Percentiles rank a stretch among this genome's conserved stretches.
These are phyloP conservation scores for Melieria omissa DNA, from an alignment of 2,888 invertebrate genomes.

Conservation along the genomic window DNA sequence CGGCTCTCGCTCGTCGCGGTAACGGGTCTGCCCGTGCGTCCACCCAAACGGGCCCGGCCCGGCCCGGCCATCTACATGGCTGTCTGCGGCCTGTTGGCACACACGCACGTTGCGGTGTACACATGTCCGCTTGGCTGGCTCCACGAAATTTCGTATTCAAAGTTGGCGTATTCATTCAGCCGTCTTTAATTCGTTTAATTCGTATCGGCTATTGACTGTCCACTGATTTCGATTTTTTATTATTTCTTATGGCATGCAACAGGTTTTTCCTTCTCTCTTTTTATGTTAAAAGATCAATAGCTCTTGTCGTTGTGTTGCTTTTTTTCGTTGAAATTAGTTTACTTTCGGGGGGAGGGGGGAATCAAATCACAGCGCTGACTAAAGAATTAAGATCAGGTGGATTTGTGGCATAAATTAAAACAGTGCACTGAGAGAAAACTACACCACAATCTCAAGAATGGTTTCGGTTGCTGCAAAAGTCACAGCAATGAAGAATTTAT, in stretches of 20 bases:
- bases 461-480: too few species aligned
- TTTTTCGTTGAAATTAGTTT: background rate
- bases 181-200: constrained; percentile 12
- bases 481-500: too few species aligned
- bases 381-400: constrained; percentile 25
- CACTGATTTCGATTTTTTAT: background rate
- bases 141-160: background rate
- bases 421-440: background rate
- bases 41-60: too few species aligned
- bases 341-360: background rate
- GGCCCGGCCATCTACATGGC: too few species aligned
- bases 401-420: constrained; percentile 9
- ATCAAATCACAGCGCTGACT: constrained; percentile 3
- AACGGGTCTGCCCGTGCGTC: constrained; percentile 12
- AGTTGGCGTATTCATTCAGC: constrained; percentile 27
- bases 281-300: constrained; percentile 23
- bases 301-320: background rate
- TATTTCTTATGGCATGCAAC: background rate
- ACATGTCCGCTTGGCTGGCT: background rate
- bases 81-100: too few species aligned
- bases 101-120: background rate
- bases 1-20: constrained; percentile 17
- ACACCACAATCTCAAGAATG: too few species aligned
- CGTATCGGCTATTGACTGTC: background rate
- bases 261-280: background rate